phyloP scores from a whole-genome alignment of 2,113 vertebrate species.

The Megalops atlanticus region DNA sequence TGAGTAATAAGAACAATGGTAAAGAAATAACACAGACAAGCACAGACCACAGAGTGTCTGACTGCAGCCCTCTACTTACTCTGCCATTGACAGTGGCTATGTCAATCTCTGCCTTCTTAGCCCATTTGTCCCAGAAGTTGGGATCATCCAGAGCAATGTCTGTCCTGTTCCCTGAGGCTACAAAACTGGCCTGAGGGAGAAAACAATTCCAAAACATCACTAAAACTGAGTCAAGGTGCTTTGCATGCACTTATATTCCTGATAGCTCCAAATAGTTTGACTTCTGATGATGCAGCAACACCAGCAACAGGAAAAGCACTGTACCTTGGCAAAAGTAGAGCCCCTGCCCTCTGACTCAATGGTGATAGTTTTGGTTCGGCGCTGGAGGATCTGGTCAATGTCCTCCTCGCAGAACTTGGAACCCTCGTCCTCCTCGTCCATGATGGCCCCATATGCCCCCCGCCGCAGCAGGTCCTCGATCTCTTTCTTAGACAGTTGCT shows the following conservation, averaged over 20 bases:
- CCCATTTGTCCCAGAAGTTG: conserved; percentile 99
- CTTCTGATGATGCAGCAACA: not conserved
- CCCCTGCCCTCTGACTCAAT: conserved; percentile 97
- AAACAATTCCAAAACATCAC: conserved; percentile 47
- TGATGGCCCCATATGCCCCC: conserved; percentile 96
- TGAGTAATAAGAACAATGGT: not conserved
- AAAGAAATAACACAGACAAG: no score
- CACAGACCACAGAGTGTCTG: not conserved
- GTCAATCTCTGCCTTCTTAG: conserved; percentile 98
- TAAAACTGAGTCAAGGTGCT: not conserved
- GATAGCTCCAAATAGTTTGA: no score
- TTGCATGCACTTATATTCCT: not conserved
- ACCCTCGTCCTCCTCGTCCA: conserved; percentile 98
- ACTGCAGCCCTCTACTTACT: conserved; percentile 74
- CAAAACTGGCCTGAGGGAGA: conserved; percentile 90
- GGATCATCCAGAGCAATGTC: conserved; percentile 98
- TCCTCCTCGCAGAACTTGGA: conserved; percentile 98
- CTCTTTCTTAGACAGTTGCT: conserved; percentile 97
- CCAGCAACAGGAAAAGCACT: not conserved
- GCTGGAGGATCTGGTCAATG: conserved; percentile 95
- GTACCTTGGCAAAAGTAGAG: conserved; percentile 96
- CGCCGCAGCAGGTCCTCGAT: conserved; percentile 94
- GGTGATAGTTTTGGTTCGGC: conserved; percentile 96
- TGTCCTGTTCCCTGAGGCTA: conserved; percentile 96
- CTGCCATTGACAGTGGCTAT: conserved; percentile 89